Evolutionary conservation across 1,140 invertebrate species (phyloP).

Genomic region (Drosophila willistoni): DNA sequence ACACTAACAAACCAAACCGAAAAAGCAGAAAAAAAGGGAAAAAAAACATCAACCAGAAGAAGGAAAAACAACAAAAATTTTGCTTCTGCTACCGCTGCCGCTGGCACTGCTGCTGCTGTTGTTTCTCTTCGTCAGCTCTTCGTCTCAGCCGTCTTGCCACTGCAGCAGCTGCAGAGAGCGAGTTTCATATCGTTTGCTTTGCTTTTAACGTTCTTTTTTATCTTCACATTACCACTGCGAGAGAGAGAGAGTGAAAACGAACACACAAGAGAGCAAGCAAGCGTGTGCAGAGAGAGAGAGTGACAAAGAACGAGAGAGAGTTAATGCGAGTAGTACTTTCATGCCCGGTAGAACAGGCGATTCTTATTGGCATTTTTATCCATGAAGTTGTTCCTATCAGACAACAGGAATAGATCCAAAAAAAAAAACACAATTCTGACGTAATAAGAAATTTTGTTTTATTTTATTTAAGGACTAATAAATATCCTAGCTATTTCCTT

Average conservation of each 20-base stretch:
- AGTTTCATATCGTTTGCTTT: constrained; percentile 38
- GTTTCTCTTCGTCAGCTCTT: neutral
- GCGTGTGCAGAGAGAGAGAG: constrained; percentile 5
- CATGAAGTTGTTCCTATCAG: constrained; percentile 2
- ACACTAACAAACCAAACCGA: neutral
- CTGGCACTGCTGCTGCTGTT: neutral
- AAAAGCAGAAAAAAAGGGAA: neutral
- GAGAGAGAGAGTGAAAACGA: neutral
- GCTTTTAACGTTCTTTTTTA: constrained; percentile 37
- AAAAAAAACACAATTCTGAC: neutral
- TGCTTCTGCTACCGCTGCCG: constrained; percentile 1
- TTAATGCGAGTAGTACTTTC: neutral
- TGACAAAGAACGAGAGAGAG: neutral
- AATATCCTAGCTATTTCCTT: no score
- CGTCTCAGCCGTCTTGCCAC: neutral
- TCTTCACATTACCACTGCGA: constrained; percentile 6
- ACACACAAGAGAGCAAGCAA: neutral
- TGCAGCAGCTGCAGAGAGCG: constrained; percentile 23
- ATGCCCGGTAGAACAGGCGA: neutral
- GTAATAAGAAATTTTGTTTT: neutral
- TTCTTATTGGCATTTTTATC: constrained; percentile 12
- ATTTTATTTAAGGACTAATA: no score
- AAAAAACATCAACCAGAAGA: neutral
- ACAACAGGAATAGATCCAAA: neutral
- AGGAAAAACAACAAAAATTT: constrained; percentile 11